phyloP scores from a whole-genome alignment of 53 echinoderm and acorn worm genomes.

The Paelopatides confundens region DNA sequence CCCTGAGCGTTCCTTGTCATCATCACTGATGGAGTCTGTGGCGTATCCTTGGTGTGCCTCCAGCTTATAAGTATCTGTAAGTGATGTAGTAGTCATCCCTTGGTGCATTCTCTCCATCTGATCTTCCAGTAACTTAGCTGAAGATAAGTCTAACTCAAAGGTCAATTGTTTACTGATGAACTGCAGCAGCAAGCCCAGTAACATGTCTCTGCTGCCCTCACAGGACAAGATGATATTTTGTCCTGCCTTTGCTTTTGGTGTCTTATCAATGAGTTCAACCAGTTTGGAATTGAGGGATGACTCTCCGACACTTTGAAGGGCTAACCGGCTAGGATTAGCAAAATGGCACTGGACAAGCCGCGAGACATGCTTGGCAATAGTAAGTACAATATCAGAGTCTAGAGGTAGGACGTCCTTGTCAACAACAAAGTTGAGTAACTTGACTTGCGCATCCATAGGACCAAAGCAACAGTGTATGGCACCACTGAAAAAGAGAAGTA shows the following conservation, averaged over 20 bases:
- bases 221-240: slow-evolving; percentile 29
- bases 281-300: slow-evolving; percentile 20
- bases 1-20: slow-evolving; percentile 89
- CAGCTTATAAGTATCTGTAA: slow-evolving; percentile 62
- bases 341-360: slow-evolving; percentile 11
- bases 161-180: slow-evolving; percentile 78
- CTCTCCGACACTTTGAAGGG: slow-evolving; percentile 39
- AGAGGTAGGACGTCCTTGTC: slow-evolving; percentile 22
- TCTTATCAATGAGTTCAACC: slow-evolving; percentile 42
- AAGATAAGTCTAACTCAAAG: neutral
- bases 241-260: slow-evolving; percentile 32
- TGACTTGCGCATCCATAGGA: slow-evolving; percentile 95
- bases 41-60: slow-evolving; percentile 40
- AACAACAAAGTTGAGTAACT: slow-evolving; percentile 68
- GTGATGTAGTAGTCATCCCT: slow-evolving; percentile 4
- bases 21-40: slow-evolving; percentile 74
- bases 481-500: slow-evolving; percentile 66
- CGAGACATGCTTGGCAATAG: slow-evolving; percentile 36
- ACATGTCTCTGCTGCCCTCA: slow-evolving; percentile 79
- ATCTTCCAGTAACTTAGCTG: slow-evolving; percentile 59
- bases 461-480: slow-evolving; percentile 88
- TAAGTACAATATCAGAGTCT: slow-evolving; percentile 13
- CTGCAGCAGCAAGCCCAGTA: slow-evolving; percentile 82
- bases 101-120: slow-evolving; percentile 55
- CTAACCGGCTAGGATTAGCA: slow-evolving; percentile 4